Conservation (phyloP, 1,140 invertebrate species). For the Trissolcus basalis region DNA sequence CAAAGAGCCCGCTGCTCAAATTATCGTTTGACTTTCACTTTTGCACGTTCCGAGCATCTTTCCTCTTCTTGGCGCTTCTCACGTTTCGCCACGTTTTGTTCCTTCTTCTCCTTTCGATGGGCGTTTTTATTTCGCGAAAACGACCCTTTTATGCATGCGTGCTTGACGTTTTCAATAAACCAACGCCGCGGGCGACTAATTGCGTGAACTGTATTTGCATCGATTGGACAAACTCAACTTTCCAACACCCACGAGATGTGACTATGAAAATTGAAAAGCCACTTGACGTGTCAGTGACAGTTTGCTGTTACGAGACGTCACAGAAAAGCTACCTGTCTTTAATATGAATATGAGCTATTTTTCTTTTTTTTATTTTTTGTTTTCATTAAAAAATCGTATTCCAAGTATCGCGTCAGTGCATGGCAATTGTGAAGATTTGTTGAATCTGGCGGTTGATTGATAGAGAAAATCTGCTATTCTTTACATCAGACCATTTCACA, state of each 20-base stretch:
- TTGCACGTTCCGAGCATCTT: conserved; percentile 6
- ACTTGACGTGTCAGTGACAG: conserved; percentile 11
- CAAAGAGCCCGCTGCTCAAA: conserved; percentile 42
- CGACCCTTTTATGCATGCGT: conserved; percentile 4
- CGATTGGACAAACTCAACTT: conserved; percentile 3
- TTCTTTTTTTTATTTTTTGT: conserved; percentile 4
- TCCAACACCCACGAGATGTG: conserved; percentile 19
- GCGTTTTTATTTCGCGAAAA: background rate
- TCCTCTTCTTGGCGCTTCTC: conserved; percentile 33
- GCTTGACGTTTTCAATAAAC: conserved; percentile 11
- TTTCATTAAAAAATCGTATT: background rate
- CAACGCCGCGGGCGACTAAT: conserved; percentile 30
- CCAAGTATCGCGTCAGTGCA: background rate
- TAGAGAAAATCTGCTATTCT: conserved; percentile 2
- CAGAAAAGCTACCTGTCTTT: conserved; percentile 6
- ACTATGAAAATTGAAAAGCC: conserved; percentile 12
- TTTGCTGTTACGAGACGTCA: conserved; percentile 4
- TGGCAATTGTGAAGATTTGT: conserved; percentile 5
- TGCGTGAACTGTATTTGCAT: conserved; percentile 13
- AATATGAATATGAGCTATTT: background rate
- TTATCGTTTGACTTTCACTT: conserved; percentile 36
- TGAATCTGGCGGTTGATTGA: background rate
- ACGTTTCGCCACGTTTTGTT: conserved; percentile 5
- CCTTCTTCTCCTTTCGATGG: background rate
- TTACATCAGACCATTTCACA: background rate